These are phyloP conservation scores for Serranus cabrilla DNA, from an alignment of 2,797 vertebrate species.

Conservation along the genomic window DNA sequence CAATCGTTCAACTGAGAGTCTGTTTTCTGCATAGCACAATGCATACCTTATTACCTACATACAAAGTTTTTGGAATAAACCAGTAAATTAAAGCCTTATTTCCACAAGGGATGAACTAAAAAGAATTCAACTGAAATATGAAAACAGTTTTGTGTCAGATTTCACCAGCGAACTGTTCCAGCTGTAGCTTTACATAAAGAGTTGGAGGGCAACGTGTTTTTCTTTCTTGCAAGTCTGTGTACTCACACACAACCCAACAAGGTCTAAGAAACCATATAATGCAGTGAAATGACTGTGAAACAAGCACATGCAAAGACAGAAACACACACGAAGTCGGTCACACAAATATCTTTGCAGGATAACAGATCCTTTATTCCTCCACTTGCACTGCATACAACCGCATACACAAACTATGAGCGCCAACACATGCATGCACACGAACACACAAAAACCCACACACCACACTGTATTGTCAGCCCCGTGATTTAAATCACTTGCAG, in stretches of 20 bases:
- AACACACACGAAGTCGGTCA: constrained; percentile 12
- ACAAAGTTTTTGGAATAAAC: constrained; percentile 42
- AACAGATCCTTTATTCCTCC: constrained; percentile 22
- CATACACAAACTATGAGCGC: constrained; percentile 16
- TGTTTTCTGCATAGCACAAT: constrained; percentile 13
- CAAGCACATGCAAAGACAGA: constrained; percentile 25
- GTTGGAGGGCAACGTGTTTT: constrained; percentile 34
- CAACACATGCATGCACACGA: constrained; percentile 27
- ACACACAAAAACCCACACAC: constrained; percentile 11
- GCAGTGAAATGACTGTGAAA: constrained; percentile 55
- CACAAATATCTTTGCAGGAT: constrained; percentile 25
- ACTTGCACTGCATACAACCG: constrained; percentile 6
- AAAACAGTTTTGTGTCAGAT: constrained; percentile 67
- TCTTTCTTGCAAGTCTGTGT: constrained; percentile 29
- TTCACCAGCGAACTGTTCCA: constrained; percentile 42
- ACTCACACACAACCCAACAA: constrained; percentile 39
- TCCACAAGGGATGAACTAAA: constrained; percentile 53
- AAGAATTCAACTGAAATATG: constrained; percentile 55
- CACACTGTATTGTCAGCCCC: constrained; percentile 24
- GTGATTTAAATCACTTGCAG: constrained; percentile 74
- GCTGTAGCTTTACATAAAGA: constrained; percentile 51
- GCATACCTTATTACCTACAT: background rate
- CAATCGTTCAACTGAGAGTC: too few relatives aligned
- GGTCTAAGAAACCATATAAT: constrained; percentile 53
- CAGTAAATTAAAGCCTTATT: constrained; percentile 40